Base-by-base conservation (phyloP, 1,140 invertebrate species). In the Drosophila neocordata region DNA sequence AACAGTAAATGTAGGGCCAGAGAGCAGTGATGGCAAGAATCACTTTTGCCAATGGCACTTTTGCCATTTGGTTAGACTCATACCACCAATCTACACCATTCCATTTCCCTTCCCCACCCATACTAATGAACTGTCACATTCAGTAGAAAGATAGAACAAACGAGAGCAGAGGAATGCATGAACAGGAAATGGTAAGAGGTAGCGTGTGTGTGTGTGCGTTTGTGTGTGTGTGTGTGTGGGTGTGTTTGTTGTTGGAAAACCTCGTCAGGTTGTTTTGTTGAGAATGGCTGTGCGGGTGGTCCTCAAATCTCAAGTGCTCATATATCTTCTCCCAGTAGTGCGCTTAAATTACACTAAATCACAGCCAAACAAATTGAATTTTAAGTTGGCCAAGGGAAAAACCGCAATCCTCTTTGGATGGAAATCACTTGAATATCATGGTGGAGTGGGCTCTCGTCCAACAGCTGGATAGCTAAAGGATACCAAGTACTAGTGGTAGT, bases 261-360 rank as follows among this genome's bases (percentile, higher is more conserved):
- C 41, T 48, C 41, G 15, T 48, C 41, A 48, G 41, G 41, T 48
- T 48, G 41, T 13, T 13, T 44, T 18, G 38, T 31, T 13, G 37
- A 8, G 22, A 41, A 22, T 7, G 41, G 4, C 20, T 64, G 12
- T 52, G 9, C 11, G 6, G n/a, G 22, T 13, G 22, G 2, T 15
- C 51, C 13, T 31, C 55, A 69, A 38, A 51, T 65, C 72, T 76
- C 65, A 81, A 84, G 81, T 77, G 73, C 53, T 70, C 81, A 85
- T 85, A 85, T 87, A 85, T 85, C 81, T 85, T 69, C 72, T 74
- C 63, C 56, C 82, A 74, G 81, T 70, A 73, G 82, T 79, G 82
- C 77, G 82, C 81, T 81, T 87, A 85, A 87, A 85, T 85, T 87
- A 85, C 82, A 87, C 73, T 87, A 87, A 85, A 85, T 85, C 81